Evolutionary conservation across 2,797 vertebrate species (phyloP).

Genomic region (Rhabdophis nuchalis): DNA sequence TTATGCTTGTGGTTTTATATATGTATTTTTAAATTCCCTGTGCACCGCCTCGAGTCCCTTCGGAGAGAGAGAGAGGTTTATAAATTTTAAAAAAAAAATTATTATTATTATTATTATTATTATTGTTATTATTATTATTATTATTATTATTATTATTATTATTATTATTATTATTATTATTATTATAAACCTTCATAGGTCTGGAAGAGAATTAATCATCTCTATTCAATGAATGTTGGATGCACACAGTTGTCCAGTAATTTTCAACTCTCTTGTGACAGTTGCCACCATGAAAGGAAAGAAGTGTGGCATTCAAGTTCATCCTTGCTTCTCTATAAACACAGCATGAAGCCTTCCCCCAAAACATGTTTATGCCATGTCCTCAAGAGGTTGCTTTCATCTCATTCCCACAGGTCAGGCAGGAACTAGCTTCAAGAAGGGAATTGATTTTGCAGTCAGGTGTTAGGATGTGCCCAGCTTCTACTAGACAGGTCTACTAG

Average conservation of each 20-base stretch:
- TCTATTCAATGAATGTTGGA: background rate
- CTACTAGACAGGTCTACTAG: background rate
- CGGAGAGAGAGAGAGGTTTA: too few relatives aligned
- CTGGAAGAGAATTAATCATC: background rate
- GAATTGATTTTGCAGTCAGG: background rate
- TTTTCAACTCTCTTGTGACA: background rate
- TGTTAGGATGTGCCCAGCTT: background rate
- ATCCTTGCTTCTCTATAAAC: background rate
- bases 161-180: too few relatives aligned
- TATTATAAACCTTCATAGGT: background rate
- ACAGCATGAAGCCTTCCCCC: too few relatives aligned
- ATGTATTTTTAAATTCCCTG: too few relatives aligned
- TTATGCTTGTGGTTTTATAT: too few relatives aligned
- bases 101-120: too few relatives aligned
- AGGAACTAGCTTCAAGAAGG: background rate
- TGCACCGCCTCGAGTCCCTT: too few relatives aligned
- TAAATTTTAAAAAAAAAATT: too few relatives aligned
- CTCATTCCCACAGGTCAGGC: background rate
- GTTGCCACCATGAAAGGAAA: background rate
- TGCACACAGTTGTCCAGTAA: background rate
- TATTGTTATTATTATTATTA: too few relatives aligned
- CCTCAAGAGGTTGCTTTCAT: background rate
- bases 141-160: too few relatives aligned
- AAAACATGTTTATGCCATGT: too few relatives aligned
- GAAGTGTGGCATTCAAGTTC: background rate